phyloP scores from a whole-genome alignment of 2,797 vertebrate genomes.

The Eutrigla gurnardus region DNA sequence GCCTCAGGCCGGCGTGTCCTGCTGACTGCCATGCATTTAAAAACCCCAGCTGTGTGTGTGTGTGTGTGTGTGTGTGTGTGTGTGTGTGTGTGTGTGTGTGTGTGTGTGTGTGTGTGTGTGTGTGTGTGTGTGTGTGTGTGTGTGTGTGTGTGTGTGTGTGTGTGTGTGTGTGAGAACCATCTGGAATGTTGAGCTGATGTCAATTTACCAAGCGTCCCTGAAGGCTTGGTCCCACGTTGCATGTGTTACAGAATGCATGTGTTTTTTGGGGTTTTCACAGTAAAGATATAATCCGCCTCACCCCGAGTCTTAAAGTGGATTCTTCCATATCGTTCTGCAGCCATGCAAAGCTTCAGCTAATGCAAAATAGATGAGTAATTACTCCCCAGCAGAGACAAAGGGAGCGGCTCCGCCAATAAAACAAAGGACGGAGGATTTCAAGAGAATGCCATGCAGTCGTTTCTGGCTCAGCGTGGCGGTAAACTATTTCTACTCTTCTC shows the following conservation, averaged over 20 bases:
- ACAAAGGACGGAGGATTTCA: conserved; percentile 7
- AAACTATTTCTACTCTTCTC: conserved; percentile 27
- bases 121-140: no score
- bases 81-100: not conserved
- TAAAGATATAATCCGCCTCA: conserved; percentile 4
- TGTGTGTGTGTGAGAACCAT: not conserved
- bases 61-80: not conserved
- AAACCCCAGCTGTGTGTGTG: not conserved
- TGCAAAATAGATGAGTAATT: conserved; percentile 63
- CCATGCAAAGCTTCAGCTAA: conserved; percentile 29
- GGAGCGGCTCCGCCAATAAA: conserved; percentile 30
- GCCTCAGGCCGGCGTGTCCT: conserved; percentile 30
- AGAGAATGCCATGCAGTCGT: conserved; percentile 12
- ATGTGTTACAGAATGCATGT: not conserved
- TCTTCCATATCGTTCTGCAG: conserved; percentile 27
- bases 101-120: not conserved
- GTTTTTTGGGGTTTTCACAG: not conserved
- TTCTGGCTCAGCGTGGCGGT: conserved; percentile 33
- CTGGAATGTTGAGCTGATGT: conserved; percentile 18
- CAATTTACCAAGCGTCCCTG: conserved; percentile 20
- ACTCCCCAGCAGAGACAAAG: conserved; percentile 27
- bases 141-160: not conserved
- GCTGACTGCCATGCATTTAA: conserved; percentile 47
- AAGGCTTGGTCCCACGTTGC: conserved; percentile 1
- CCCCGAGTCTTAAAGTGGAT: conserved; percentile 5